Evolutionary conservation across 2,888 invertebrate species (phyloP).

Genomic region (Sinopyrophorus schimmeli): DNA sequence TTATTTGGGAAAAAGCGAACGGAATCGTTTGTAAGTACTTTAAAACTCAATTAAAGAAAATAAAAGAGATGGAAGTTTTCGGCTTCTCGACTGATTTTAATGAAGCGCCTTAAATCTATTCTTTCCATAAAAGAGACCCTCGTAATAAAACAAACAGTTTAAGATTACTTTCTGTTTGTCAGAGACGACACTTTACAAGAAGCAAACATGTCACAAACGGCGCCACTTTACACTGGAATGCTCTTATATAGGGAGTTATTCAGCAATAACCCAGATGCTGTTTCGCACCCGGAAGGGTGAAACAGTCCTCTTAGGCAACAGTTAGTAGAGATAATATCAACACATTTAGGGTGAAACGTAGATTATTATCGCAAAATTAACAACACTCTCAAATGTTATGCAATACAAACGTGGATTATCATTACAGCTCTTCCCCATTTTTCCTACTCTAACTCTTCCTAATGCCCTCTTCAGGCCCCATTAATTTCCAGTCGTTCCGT

Average conservation of each 20-base stretch:
- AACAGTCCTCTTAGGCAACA: conserved; percentile 29
- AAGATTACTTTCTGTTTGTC: conserved; percentile 43
- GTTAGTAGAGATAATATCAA: conserved; percentile 28
- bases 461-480: too few species aligned
- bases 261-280: conserved; percentile 47
- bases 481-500: too few species aligned
- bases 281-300: conserved; percentile 41
- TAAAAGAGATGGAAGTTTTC: too few species aligned
- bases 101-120: conserved; percentile 16
- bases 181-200: conserved; percentile 45
- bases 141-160: conserved; percentile 45
- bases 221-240: conserved; percentile 47
- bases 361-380: conserved; percentile 28
- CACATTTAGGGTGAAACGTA: conserved; percentile 23
- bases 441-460: too few species aligned
- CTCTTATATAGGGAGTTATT: conserved; percentile 47
- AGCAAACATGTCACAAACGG: conserved; percentile 46
- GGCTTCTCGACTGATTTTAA: conserved; percentile 13
- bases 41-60: too few species aligned
- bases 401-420: conserved; percentile 4
- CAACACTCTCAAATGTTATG: conserved; percentile 18
- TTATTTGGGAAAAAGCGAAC: too few species aligned
- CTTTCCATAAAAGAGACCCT: conserved; percentile 37
- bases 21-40: too few species aligned
- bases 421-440: too few species aligned